Base-by-base conservation (phyloP, 2,888 invertebrate species). In the Apantesis nais region DNA sequence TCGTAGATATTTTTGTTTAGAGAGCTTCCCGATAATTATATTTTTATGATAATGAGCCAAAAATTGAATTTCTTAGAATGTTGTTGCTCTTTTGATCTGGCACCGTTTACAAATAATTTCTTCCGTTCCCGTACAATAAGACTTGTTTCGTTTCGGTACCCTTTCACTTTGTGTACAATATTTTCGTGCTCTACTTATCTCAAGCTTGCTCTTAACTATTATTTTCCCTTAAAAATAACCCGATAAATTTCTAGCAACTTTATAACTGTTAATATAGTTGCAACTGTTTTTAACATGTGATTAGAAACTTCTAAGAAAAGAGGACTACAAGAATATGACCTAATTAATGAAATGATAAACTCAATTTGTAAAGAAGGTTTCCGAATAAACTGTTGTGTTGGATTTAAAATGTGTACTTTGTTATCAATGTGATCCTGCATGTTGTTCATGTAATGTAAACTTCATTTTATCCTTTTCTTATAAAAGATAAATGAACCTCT, bases 121-220 rank as follows among this genome's bases (percentile, higher is more conserved):
- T 60, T 67, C 69, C 74, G 74, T 76, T 74, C 74, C 73, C 73
- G 72, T 77, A 83, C 83, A 86, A 84, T 81, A 80, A 82, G 75
- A 81, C 81, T 82, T 81, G 82, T 84, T 86, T 84, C 79, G 81
- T 87, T 89, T 91, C 82, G 87, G 88, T 88, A 92, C 91, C 94
- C 94, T 95, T 95, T 95, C 94, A 95, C 94, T 94, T 95, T 90
- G 91, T 91, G 89, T 91, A 90, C 90, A 90, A 85, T 91, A 91
- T 90, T 93, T 93, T 92, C 91, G 93, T 95, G 94, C 93, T 95
- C 94, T 92, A 95, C 94, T 94, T 95, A 93, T 82, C 90, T 82
- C 75, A 75, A 83, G 86, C 85, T 89, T 85, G 80, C 80, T 83
- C 84, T 88, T 83, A 83, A 77, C 74, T 76, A 70, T 66, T 52